Evolutionary conservation across 2,113 vertebrate species (phyloP), one percentile per base, ranked within the genome.

Genomic region (Urocynchramus pylzowi): DNA sequence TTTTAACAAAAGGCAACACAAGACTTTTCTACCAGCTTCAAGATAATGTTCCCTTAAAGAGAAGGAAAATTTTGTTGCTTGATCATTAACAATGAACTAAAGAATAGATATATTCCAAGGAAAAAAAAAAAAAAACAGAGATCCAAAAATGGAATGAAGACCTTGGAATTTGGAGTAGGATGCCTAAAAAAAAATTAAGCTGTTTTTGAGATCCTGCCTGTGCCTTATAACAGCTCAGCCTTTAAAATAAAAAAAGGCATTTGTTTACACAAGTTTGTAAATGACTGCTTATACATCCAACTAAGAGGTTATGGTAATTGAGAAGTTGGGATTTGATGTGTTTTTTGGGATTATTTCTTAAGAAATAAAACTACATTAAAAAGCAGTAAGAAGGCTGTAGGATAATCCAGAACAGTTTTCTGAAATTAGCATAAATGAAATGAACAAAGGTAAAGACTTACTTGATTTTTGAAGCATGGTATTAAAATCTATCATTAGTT

Each of bases 401-500:
- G 42, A 89, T 10, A 68, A 80, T 44, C 28, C 84, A 70, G 68
- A 89, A 24, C n/a, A 56, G 21, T 54, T 39, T 63, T 74, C 33
- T 67, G 30, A 63, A 26, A n/a, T 15, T 77, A 39, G 53, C 15
- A 69, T 18, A 41, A 84, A 74, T 33, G 11, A 71, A 93, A 80
- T 61, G 10, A 75, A 10, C 8, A 69, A 42, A 75, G 67, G 56
- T 86, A 61, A 95, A 71, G 30, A 93, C 93, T 97, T 98, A 99
- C 99, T 98, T 96, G 98, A 98, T 47, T 98, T 96, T 84, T 98
- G 97, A 90, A 99, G 98, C 71, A 99, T 96, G 20, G 49, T 89
- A 84, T 97, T 98, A 90, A 99, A 99, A 84, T 99, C 98, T 96
- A 99, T 96, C 99, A 99, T 99, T 84, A 99, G 92, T 79, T 98